Conservation (phyloP, 1,140 invertebrate genomes). For the Cydia splendana region DNA sequence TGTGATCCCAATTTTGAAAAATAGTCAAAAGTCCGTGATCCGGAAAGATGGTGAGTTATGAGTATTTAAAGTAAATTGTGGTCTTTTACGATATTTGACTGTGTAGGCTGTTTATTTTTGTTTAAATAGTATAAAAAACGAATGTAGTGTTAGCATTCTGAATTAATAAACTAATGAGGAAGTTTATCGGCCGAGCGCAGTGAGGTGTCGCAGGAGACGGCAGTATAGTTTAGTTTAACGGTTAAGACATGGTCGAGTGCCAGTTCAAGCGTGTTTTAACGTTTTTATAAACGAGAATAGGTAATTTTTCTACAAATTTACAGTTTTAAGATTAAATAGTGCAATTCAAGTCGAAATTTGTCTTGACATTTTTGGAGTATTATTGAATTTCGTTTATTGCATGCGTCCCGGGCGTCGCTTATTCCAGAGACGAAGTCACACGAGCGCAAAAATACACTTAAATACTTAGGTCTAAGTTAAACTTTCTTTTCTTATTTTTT, state of each 20-base stretch:
- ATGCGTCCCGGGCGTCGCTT: slow-evolving; percentile 21
- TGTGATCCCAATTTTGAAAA: slow-evolving; percentile 34
- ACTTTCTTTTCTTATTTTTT: slow-evolving; percentile 7
- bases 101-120: background rate
- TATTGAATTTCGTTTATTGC: slow-evolving; percentile 21
- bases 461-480: background rate
- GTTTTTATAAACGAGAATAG: slow-evolving; percentile 25
- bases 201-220: background rate
- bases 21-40: slow-evolving; percentile 34
- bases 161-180: background rate
- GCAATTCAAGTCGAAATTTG: slow-evolving; percentile 27
- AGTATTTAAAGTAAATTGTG: background rate
- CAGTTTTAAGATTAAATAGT: slow-evolving; percentile 29
- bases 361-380: slow-evolving; percentile 32
- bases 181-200: background rate
- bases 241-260: slow-evolving; percentile 9
- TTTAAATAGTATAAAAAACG: background rate
- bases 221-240: background rate
- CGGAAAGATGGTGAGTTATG: background rate
- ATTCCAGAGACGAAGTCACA: background rate
- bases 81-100: slow-evolving; percentile 8
- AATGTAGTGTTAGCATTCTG: background rate
- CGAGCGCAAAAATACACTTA: background rate
- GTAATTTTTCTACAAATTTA: slow-evolving; percentile 32
- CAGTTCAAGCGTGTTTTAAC: slow-evolving; percentile 16